Evolutionary conservation across 2,888 invertebrate genomes (phyloP).

Genomic region (Tinea trinotella): DNA sequence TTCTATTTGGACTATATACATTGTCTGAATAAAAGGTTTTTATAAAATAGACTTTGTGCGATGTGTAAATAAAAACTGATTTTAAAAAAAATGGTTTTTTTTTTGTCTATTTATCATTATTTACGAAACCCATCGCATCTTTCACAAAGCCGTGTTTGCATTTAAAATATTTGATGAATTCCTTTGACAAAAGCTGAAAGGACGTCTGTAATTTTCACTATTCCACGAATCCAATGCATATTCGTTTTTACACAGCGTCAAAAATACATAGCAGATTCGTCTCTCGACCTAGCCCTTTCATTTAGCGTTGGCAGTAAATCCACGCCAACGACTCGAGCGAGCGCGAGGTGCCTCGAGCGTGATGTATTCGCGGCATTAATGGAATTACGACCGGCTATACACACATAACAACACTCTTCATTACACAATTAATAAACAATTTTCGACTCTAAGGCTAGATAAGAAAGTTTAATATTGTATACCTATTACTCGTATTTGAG

Average conservation of each 20-base stretch:
- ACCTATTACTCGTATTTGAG: neutral
- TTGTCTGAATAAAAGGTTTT: no score
- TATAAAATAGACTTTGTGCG: no score
- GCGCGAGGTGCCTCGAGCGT: conserved; percentile 26
- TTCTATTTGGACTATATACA: no score
- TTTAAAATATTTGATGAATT: neutral
- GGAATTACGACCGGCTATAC: conserved; percentile 45
- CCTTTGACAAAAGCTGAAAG: neutral
- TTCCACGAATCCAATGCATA: neutral
- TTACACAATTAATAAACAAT: neutral
- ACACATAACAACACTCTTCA: conserved; percentile 15
- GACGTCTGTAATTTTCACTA: no score
- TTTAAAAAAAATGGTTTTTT: no score
- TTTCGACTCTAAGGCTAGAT: neutral
- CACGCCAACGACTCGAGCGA: conserved; percentile 25
- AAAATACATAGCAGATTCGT: conserved; percentile 11
- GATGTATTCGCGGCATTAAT: conserved; percentile 57
- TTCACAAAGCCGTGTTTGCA: neutral
- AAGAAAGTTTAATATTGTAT: neutral
- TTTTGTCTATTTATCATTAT: no score
- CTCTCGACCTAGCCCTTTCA: conserved; percentile 39
- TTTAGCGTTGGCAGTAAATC: conserved; percentile 41
- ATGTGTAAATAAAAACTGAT: no score
- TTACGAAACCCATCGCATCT: no score
- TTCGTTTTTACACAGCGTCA: neutral